Conservation (phyloP, 2,797 vertebrate genomes). For the Rhinoraja longicauda region DNA sequence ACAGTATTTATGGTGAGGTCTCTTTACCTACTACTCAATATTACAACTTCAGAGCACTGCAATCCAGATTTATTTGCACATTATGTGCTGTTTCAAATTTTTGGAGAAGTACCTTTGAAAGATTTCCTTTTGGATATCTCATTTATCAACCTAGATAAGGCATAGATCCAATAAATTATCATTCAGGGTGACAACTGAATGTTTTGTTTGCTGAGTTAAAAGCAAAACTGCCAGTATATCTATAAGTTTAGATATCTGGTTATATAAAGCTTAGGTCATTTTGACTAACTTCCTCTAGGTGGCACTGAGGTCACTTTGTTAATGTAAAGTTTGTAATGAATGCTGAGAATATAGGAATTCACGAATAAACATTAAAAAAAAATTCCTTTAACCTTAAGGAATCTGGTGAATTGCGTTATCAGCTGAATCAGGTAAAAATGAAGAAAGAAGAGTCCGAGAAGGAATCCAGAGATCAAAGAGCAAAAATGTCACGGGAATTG, state of each 20-base stretch:
- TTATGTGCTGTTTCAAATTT: not conserved
- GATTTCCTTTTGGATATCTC: not conserved
- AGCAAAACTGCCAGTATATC: not conserved
- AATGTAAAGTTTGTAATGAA: not conserved
- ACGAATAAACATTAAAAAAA: not conserved
- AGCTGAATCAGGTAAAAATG: conserved; percentile 75
- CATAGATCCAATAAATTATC: not conserved
- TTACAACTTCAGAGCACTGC: not conserved
- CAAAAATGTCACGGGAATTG: conserved; percentile 70
- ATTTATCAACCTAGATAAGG: too few relatives aligned
- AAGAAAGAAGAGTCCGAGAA: conserved; percentile 85
- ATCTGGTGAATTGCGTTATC: conserved; percentile 78
- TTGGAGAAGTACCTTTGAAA: not conserved
- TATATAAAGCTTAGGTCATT: not conserved
- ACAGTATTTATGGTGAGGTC: not conserved
- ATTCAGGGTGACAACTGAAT: not conserved
- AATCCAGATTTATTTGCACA: not conserved
- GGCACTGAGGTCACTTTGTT: conserved; percentile 20
- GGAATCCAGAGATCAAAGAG: conserved; percentile 72
- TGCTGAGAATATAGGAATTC: conserved; percentile 10
- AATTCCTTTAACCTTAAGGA: conserved; percentile 57
- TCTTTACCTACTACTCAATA: not conserved
- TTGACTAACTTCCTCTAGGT: conserved; percentile 1
- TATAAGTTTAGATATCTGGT: not conserved
- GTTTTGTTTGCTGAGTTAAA: not conserved